Conservation (phyloP, 30 jellyfish, hydroid and myxozoan species). For the Aurelia aurita complex sp. Pacific region DNA sequence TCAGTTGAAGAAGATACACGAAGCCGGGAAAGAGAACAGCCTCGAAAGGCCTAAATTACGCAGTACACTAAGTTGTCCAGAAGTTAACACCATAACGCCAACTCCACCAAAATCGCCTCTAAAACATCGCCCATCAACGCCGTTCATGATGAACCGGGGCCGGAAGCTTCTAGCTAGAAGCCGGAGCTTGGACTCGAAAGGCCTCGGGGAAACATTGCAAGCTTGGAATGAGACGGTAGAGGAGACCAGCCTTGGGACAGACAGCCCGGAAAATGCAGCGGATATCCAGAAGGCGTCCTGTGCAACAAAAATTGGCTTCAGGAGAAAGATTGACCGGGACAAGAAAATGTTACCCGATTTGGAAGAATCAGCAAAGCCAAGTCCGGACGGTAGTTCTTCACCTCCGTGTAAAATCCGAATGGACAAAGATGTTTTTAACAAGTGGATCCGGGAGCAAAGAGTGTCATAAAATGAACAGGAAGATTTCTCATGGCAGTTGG, state of each 20-base stretch:
- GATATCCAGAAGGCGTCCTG: neutral
- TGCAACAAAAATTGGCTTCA: neutral
- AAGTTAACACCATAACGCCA: neutral
- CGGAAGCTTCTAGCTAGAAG: too few relatives aligned
- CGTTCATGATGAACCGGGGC: constrained; percentile 5
- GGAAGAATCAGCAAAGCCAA: neutral
- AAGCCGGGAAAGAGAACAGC: neutral
- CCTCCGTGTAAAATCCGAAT: constrained; percentile 27
- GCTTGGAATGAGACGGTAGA: neutral
- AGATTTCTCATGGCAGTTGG: too few relatives aligned
- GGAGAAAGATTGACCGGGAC: constrained; percentile 26
- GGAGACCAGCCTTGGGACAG: neutral
- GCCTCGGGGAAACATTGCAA: too few relatives aligned
- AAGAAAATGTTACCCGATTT: neutral
- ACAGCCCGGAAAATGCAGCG: too few relatives aligned
- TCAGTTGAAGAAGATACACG: neutral
- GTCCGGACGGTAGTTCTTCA: neutral
- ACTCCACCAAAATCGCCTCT: constrained; percentile 59
- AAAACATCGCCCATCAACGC: constrained; percentile 35
- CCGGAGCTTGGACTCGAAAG: too few relatives aligned
- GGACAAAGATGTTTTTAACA: constrained; percentile 32
- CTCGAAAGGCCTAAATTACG: neutral
- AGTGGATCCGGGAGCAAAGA: constrained; percentile 54
- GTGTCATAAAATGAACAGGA: neutral
- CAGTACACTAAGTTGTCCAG: constrained; percentile 14